Conservation (phyloP, 2,888 invertebrate species). For the Sphecodes monilicornis region DNA sequence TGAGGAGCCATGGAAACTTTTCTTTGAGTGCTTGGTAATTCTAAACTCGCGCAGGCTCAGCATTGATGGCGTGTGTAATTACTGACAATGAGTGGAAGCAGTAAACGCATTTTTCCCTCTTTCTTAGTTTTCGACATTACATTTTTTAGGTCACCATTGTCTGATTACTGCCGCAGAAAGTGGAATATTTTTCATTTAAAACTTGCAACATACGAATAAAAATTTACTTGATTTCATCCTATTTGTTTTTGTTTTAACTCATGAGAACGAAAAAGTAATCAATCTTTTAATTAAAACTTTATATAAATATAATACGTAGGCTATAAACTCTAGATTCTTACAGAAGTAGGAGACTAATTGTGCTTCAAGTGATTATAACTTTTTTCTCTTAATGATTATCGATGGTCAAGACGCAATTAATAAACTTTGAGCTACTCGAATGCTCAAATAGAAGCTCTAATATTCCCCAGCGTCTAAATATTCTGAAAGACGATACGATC, state of each 20-base stretch:
- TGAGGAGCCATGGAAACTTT: constrained; percentile 49
- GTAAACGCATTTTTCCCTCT: not conserved
- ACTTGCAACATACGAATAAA: not conserved
- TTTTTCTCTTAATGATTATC: not conserved
- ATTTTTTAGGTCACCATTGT: not conserved
- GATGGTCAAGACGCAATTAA: not conserved
- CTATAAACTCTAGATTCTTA: not conserved
- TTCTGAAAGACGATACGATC: not conserved
- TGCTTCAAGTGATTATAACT: not conserved
- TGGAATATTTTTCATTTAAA: not conserved
- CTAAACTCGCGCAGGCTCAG: constrained; percentile 44
- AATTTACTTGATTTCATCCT: not conserved
- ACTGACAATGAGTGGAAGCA: constrained; percentile 19
- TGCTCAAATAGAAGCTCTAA: not conserved
- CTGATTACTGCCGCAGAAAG: not conserved
- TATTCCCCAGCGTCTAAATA: not conserved
- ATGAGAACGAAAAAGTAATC: not conserved
- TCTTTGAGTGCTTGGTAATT: constrained; percentile 38
- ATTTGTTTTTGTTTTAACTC: not conserved
- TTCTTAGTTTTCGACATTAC: not conserved
- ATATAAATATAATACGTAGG: not conserved
- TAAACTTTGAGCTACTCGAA: not conserved
- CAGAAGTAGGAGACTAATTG: not conserved
- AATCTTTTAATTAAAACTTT: not conserved
- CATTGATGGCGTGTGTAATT: constrained; percentile 56